These are phyloP conservation scores for Alauda arvensis DNA, from an alignment of 2,797 vertebrate species.

Conservation along the genomic window DNA sequence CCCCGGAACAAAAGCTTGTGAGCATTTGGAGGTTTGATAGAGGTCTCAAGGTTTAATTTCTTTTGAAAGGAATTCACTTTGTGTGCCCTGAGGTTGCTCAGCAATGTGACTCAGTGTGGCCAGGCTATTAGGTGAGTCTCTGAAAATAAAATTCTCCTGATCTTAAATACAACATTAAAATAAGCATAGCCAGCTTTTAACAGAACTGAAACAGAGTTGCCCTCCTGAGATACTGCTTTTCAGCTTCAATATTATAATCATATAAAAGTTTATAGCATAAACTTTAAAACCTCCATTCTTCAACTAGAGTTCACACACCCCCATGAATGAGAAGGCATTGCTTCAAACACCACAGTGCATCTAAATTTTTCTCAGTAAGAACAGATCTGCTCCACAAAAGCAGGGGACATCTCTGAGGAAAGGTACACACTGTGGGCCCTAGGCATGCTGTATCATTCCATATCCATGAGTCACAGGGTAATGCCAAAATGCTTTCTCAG, in stretches of 20 bases:
- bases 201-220: not conserved
- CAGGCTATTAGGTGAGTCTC: not conserved
- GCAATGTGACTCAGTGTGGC: not conserved
- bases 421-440: rapidly evolving
- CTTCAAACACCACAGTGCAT: rapidly evolving
- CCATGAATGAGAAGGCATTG: not conserved
- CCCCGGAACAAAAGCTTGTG: not conserved
- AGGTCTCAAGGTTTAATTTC: not conserved
- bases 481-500: not conserved
- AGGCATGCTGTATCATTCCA: not conserved
- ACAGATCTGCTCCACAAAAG: not conserved
- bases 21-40: not conserved
- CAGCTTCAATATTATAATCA: not conserved
- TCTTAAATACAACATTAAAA: not conserved
- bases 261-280: too few relatives aligned
- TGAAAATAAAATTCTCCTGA: not conserved
- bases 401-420: not conserved
- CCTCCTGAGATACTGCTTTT: not conserved
- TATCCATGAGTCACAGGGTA: not conserved
- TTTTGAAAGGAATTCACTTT: not conserved
- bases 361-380: not conserved
- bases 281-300: not conserved
- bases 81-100: not conserved
- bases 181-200: not conserved
- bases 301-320: not conserved